phyloP scores from a whole-genome alignment of 2,888 invertebrate species.

The Alsophila aescularia region DNA sequence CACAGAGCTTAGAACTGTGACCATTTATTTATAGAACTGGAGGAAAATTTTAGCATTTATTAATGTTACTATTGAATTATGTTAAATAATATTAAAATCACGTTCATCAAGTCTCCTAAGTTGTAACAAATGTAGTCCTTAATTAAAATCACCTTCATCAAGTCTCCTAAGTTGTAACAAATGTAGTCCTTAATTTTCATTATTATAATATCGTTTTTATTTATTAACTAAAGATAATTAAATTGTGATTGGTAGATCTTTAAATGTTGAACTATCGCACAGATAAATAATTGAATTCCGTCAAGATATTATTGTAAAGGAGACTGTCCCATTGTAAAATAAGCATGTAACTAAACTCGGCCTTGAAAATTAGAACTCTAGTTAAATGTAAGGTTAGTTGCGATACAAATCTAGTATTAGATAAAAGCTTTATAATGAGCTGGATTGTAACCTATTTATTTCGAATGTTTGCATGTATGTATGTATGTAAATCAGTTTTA shows the following conservation, averaged over 20 bases:
- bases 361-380: conserved; percentile 14
- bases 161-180: conserved; percentile 7
- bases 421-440: conserved; percentile 30
- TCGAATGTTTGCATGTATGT: conserved; percentile 34
- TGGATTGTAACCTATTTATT: conserved; percentile 38
- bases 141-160: conserved; percentile 30
- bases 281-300: too few relatives aligned
- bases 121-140: background rate
- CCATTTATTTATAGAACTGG: conserved; percentile 31
- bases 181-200: conserved; percentile 8
- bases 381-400: conserved; percentile 13
- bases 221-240: conserved; percentile 20
- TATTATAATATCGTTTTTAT: background rate
- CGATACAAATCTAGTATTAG: conserved; percentile 34
- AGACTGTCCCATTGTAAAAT: background rate
- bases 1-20: conserved; percentile 8
- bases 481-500: conserved; percentile 42
- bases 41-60: conserved; percentile 55
- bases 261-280: conserved; percentile 5
- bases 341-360: conserved; percentile 5
- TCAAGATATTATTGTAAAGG: background rate
- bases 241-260: conserved; percentile 48
- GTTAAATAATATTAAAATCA: conserved; percentile 11
- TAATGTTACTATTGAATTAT: conserved; percentile 40
- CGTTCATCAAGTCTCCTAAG: conserved; percentile 30